Evolutionary conservation across 2,113 vertebrate genomes (phyloP), one percentile per base, ranked within the genome.

Genomic region (Vulpes vulpes): DNA sequence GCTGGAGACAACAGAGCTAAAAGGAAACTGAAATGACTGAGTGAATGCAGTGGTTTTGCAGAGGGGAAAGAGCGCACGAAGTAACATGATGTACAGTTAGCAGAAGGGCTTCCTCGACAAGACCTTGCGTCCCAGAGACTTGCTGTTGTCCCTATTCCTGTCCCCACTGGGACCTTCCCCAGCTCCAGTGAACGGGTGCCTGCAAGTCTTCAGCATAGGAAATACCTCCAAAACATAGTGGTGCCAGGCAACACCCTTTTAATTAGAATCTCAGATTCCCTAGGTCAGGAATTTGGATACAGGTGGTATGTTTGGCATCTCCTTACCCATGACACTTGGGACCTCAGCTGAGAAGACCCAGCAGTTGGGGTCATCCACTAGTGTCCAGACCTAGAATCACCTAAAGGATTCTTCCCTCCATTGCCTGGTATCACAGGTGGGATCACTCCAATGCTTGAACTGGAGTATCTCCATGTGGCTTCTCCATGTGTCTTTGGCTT

Each of bases 131-230:
- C 35, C 22, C n/a, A 23, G 19, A 10, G 43, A 9, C 53, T 64
- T 6, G 15, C 15, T 15, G 25, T 0, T 38, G 12, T 14, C 23
- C 49, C 3, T 2, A 4, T 20, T 81, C 32, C 55, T 55, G 10
- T 30, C 19, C 59, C 2, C 5, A 0, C 2, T 9, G 14, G 32
- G 5, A 49, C 43, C 53, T 62, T 11, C 5, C 22, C 38, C 51
- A 17, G 25, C 1, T 27, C 67, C n/a, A 15, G 4, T 12, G 22
- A 49, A 25, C 1, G 5, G 35, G 30, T 8, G 15, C n/a, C 51
- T 8, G 11, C 3, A 0, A 57, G 1, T n/a, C 12, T 6, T 5
- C 7, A n/a, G n/a, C 17, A 9, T 0, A 22, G 17, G 5, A 12
- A 49, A 30, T 35, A 71, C 51, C 64, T 12, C 5, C 1, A 23